Evolutionary conservation across 2,888 invertebrate species (phyloP).

Genomic region (Desoria tigrina): DNA sequence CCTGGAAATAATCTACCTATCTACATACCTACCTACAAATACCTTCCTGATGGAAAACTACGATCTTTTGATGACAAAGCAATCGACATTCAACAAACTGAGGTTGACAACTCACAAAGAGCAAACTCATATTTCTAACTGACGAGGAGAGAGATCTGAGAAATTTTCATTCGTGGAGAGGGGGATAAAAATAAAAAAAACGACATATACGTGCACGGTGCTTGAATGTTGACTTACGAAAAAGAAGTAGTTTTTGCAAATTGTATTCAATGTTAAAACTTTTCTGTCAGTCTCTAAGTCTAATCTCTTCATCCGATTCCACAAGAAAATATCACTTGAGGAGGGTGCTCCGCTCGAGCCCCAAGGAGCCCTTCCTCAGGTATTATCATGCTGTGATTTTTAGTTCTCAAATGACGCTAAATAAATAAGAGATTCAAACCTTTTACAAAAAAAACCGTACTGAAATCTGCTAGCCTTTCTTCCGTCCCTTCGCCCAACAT

Average conservation of each 20-base stretch:
- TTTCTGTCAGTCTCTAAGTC: conserved; percentile 1
- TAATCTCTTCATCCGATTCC: conserved; percentile 26
- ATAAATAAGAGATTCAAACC: conserved; percentile 11
- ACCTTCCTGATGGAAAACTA: background rate
- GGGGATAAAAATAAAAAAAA: conserved; percentile 26
- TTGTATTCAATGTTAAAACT: conserved; percentile 15
- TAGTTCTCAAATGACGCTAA: conserved; percentile 10
- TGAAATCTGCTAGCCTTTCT: no score
- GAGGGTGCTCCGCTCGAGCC: conserved; percentile 28
- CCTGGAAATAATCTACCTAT: conserved; percentile 15
- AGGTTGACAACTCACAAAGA: conserved; percentile 24
- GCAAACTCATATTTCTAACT: conserved; percentile 18
- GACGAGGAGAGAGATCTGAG: conserved; percentile 1
- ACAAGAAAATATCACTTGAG: conserved; percentile 17
- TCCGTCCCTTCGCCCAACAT: no score
- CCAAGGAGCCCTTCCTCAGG: conserved; percentile 21
- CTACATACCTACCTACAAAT: background rate
- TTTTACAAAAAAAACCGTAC: conserved; percentile 8
- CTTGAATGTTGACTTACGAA: conserved; percentile 23
- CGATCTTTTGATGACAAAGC: conserved; percentile 14
- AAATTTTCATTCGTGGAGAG: background rate
- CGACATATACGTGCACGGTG: background rate
- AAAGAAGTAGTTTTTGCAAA: conserved; percentile 15
- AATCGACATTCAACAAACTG: conserved; percentile 22
- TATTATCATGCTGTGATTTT: conserved; percentile 20